These are phyloP conservation scores for Microtus oregoni DNA, from an alignment of 2,113 vertebrate species.

Conservation along the genomic window DNA sequence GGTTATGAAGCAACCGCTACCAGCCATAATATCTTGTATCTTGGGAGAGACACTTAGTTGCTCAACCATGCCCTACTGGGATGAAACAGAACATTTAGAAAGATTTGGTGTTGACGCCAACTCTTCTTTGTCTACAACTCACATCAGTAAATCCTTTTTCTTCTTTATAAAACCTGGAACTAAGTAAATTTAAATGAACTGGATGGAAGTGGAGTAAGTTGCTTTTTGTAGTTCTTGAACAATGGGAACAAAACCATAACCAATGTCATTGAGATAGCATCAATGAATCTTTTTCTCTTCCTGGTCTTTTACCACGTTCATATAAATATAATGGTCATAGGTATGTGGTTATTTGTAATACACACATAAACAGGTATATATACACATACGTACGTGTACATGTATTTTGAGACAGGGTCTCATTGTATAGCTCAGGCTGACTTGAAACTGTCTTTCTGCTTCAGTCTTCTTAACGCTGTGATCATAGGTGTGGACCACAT, in stretches of 20 bases:
- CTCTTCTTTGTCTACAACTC: neutral
- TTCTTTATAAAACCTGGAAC: neutral
- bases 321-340: neutral
- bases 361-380: neutral
- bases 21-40: too few species aligned
- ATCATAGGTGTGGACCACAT: neutral
- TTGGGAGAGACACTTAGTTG: neutral
- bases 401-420: neutral
- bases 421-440: neutral
- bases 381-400: neutral
- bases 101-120: neutral
- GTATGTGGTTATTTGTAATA: neutral
- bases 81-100: neutral
- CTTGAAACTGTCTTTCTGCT: neutral
- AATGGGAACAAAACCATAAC: neutral
- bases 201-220: neutral
- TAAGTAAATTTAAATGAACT: constrained; percentile 12
- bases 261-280: neutral
- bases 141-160: neutral
- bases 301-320: neutral
- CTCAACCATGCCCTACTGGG: neutral
- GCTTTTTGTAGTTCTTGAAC: neutral
- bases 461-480: neutral
- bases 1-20: neutral
- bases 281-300: neutral